Percentiles rank a stretch among this genome's conserved stretches.
These are phyloP conservation scores for Rutpela maculata DNA, from an alignment of 2,888 invertebrate genomes.

Conservation along the genomic window DNA sequence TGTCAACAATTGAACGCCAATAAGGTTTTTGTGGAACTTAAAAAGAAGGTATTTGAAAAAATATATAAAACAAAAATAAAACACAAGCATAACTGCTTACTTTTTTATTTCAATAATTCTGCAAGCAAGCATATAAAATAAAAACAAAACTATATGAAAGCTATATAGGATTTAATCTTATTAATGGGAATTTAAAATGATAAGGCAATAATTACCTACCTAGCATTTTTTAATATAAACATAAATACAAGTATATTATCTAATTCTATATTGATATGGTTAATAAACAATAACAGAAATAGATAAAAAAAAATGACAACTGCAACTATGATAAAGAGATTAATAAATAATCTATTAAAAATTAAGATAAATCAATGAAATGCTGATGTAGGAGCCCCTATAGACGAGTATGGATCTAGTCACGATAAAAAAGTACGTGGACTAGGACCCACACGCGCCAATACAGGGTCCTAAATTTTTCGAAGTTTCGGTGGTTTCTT, in stretches of 20 bases:
- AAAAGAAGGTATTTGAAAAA: neutral
- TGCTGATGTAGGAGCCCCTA: conserved; percentile 73
- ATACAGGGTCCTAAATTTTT: conserved; percentile 76
- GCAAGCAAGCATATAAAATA: neutral
- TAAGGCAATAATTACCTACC: neutral
- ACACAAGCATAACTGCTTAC: neutral
- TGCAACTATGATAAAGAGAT: conserved; percentile 19
- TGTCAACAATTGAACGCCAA: too few relatives aligned
- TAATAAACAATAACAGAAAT: conserved; percentile 20
- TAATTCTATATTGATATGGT: neutral
- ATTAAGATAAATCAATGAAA: conserved; percentile 9
- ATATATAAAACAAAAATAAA: neutral
- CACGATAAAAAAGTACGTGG: conserved; percentile 80
- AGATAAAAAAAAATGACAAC: conserved; percentile 5
- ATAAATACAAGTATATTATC: neutral
- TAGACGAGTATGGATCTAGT: conserved; percentile 95
- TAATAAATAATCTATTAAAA: conserved; percentile 5
- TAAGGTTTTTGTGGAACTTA: too few relatives aligned
- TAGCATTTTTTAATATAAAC: conserved; percentile 1
- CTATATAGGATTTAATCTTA: neutral
- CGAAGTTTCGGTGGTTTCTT: neutral
- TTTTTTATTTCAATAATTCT: neutral
- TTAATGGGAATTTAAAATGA: neutral
- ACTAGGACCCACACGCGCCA: conserved; percentile 88
- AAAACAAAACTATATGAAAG: neutral